phyloP scores from a whole-genome alignment of 2,113 vertebrate species.

The Eurystomus gularis region DNA sequence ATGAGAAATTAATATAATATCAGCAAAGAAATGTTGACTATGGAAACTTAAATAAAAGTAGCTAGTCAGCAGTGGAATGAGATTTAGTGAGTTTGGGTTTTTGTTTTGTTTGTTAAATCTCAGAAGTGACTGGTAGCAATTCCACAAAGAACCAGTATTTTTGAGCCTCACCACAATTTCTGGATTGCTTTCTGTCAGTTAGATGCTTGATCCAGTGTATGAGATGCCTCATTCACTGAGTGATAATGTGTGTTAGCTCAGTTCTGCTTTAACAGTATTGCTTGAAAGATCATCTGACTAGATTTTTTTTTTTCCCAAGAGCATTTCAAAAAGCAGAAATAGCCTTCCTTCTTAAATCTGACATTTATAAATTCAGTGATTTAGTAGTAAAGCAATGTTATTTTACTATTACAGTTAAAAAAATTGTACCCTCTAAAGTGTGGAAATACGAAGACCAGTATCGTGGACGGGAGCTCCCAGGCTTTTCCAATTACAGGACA shows the following conservation, averaged over 20 bases:
- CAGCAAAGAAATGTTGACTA: neutral
- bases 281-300: neutral
- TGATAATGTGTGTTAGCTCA: neutral
- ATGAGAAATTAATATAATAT: neutral
- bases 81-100: neutral
- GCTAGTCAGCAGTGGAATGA: neutral
- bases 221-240: neutral
- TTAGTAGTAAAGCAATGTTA: neutral
- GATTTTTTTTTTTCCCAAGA: neutral
- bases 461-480: slow-evolving; percentile 83
- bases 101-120: neutral
- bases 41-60: neutral
- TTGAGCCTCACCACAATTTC: neutral
- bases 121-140: neutral
- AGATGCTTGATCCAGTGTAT: neutral
- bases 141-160: neutral
- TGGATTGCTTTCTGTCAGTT: neutral
- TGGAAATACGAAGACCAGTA: slow-evolving; percentile 73
- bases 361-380: neutral
- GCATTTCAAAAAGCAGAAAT: neutral
- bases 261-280: neutral
- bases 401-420: slow-evolving; percentile 67
- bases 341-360: neutral
- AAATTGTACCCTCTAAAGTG: slow-evolving; percentile 14
- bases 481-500: slow-evolving; percentile 84